Evolutionary conservation across 1,140 invertebrate genomes (phyloP).

Genomic region (Drosophila sucinea): DNA sequence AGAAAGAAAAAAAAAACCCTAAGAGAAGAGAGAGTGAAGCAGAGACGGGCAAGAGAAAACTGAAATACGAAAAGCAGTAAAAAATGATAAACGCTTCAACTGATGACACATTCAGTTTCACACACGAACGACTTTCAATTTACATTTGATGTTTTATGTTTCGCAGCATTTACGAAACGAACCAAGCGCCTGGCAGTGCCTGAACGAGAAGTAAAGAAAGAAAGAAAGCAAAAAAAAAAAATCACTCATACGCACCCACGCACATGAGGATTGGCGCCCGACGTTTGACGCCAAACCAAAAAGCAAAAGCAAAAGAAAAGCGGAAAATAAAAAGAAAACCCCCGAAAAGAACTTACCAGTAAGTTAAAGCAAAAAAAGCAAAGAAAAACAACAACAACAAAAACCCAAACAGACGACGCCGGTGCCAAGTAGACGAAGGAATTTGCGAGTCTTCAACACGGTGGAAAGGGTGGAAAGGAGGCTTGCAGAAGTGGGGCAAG

Average conservation of each 20-base stretch:
- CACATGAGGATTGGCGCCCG: slow-evolving; percentile 60
- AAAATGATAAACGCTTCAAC: slow-evolving; percentile 82
- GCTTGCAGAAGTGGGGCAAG: neutral
- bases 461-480: too few species aligned
- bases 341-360: slow-evolving; percentile 49
- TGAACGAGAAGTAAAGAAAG: slow-evolving; percentile 22
- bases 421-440: slow-evolving; percentile 63
- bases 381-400: slow-evolving; percentile 19
- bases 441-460: slow-evolving; percentile 20
- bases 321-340: slow-evolving; percentile 26
- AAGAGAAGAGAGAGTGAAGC: slow-evolving; percentile 31
- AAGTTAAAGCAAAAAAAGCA: slow-evolving; percentile 1
- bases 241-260: slow-evolving; percentile 80
- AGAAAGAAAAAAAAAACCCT: slow-evolving; percentile 7
- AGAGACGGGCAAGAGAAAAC: slow-evolving; percentile 29
- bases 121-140: slow-evolving; percentile 81
- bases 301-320: slow-evolving; percentile 33
- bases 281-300: slow-evolving; percentile 53
- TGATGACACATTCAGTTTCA: slow-evolving; percentile 82
- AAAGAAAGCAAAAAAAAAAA: slow-evolving; percentile 46
- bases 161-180: slow-evolving; percentile 76
- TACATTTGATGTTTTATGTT: slow-evolving; percentile 82
- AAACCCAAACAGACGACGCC: slow-evolving; percentile 42
- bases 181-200: neutral
- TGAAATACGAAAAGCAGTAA: slow-evolving; percentile 72